Evolutionary conservation across 2,113 vertebrate species (phyloP).

Genomic region (Oostethus manadensis): DNA sequence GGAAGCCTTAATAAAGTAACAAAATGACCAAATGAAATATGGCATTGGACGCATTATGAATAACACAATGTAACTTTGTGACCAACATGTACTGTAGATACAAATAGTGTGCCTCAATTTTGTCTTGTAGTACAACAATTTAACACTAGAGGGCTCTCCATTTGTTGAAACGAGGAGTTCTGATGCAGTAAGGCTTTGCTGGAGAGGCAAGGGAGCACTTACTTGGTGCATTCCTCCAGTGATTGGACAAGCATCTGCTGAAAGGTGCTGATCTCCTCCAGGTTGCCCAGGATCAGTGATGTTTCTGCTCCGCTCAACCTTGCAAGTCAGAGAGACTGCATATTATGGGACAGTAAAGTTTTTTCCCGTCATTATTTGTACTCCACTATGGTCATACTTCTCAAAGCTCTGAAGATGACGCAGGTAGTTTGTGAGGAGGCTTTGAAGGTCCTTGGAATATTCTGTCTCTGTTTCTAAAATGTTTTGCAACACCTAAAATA

Average conservation of each 20-base stretch:
- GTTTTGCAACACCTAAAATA: conserved; percentile 92
- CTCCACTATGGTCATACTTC: conserved; percentile 74
- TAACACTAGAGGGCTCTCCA: conserved; percentile 52
- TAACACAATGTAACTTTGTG: too few relatives aligned
- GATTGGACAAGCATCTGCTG: conserved; percentile 96
- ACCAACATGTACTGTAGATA: too few relatives aligned
- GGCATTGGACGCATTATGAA: not conserved
- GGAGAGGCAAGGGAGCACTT: conserved; percentile 56
- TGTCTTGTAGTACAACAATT: conserved; percentile 16
- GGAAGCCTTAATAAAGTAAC: conserved; percentile 74
- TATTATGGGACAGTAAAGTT: not conserved
- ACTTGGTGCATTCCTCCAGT: conserved; percentile 96
- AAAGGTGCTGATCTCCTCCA: conserved; percentile 96
- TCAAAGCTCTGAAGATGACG: conserved; percentile 88
- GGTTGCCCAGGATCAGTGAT: conserved; percentile 87
- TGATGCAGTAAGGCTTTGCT: conserved; percentile 29
- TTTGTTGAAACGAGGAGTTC: conserved; percentile 21
- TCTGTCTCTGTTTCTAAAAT: conserved; percentile 98
- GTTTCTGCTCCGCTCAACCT: conserved; percentile 79
- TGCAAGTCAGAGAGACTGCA: conserved; percentile 42
- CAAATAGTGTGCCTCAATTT: not conserved
- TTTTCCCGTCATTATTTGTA: not conserved
- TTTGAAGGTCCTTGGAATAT: conserved; percentile 95
- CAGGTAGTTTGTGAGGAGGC: conserved; percentile 87
- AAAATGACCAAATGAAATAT: not conserved